Percentiles rank a stretch among this genome's conserved stretches.
Evolutionary conservation across 2,888 invertebrate species (phyloP).

Genomic region (Dasysyrphus tricinctus): DNA sequence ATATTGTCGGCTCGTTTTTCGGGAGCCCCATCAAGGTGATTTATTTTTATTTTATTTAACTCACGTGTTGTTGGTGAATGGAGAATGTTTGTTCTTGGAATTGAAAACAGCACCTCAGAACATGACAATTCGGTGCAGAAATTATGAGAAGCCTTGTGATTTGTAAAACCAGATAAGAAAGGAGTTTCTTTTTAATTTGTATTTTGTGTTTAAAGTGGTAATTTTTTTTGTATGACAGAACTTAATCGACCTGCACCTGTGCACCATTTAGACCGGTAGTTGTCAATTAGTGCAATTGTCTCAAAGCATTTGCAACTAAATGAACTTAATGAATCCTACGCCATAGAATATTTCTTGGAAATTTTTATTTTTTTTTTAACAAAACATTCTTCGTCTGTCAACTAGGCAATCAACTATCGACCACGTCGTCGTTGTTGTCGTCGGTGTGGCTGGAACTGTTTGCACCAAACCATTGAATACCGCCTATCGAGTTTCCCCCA

Average conservation of each 20-base stretch:
- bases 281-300: constrained; percentile 82
- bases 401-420: constrained; percentile 50
- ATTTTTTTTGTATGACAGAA: constrained; percentile 42
- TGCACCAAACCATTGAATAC: constrained; percentile 62
- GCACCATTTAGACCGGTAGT: constrained; percentile 80
- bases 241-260: constrained; percentile 43
- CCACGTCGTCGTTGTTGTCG: not conserved
- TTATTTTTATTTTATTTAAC: constrained; percentile 62
- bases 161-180: constrained; percentile 53
- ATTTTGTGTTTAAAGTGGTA: not conserved
- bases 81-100: constrained; percentile 63
- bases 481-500: constrained; percentile 48
- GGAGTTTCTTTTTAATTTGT: not conserved
- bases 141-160: constrained; percentile 64
- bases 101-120: constrained; percentile 66
- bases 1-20: constrained; percentile 47
- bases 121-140: constrained; percentile 62
- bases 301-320: constrained; percentile 77
- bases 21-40: constrained; percentile 63
- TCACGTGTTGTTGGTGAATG: constrained; percentile 37
- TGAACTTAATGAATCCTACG: constrained; percentile 52
- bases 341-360: constrained; percentile 68
- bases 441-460: constrained; percentile 50
- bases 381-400: constrained; percentile 48
- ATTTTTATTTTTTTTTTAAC: constrained; percentile 16